phyloP scores from a whole-genome alignment of 2,113 vertebrate species.

The Cololabis saira region DNA sequence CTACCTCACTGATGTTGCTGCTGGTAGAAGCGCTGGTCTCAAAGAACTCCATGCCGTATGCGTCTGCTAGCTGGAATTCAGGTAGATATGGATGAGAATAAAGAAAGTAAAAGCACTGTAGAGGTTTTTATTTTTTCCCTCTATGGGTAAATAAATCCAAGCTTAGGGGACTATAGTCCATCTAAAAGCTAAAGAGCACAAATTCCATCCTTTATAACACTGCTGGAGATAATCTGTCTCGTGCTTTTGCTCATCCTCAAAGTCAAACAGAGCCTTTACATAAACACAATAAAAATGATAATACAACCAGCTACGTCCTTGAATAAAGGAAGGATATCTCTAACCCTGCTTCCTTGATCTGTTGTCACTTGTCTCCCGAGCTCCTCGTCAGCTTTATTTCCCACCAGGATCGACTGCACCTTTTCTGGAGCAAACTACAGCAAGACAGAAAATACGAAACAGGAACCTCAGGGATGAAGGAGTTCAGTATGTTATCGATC shows the following conservation, averaged over 20 bases:
- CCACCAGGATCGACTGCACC: conserved; percentile 93
- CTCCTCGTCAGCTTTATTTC: conserved; percentile 94
- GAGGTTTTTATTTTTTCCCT: background rate
- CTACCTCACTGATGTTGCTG: conserved; percentile 91
- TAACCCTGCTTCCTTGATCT: conserved; percentile 93
- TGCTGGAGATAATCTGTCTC: background rate
- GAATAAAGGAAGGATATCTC: background rate
- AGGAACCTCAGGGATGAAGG: conserved; percentile 3
- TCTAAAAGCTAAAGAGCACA: background rate
- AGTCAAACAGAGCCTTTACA: background rate
- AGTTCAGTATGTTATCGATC: conserved; percentile 19
- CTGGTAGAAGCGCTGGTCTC: conserved; percentile 95
- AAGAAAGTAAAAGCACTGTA: background rate
- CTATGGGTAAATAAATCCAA: background rate
- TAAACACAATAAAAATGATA: too few relatives aligned
- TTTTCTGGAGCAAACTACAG: conserved; percentile 87
- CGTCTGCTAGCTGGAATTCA: conserved; percentile 86
- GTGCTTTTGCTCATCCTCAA: background rate
- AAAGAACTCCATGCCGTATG: conserved; percentile 95
- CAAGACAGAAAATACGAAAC: background rate
- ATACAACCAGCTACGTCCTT: too few relatives aligned
- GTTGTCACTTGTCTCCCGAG: conserved; percentile 88
- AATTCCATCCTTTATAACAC: too few relatives aligned
- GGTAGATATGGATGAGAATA: conserved; percentile 1
- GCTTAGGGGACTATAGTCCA: background rate